Conservation (phyloP, 2,113 vertebrate genomes). For the Aspiorhynchus laticeps region DNA sequence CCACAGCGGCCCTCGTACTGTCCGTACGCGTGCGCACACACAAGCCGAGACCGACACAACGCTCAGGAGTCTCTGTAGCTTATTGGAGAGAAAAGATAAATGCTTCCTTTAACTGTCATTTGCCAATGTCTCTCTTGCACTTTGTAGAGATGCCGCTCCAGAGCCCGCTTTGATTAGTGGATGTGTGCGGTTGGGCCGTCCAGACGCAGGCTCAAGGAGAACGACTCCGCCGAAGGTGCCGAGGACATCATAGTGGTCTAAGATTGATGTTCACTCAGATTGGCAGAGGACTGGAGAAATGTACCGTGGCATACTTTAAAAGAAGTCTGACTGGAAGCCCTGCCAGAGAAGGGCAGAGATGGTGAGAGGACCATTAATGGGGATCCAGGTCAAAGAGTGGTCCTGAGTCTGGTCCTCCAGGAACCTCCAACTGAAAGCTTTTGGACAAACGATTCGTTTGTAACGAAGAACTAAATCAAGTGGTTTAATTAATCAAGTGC, state of each 20-base stretch:
- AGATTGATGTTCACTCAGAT: conserved; percentile 33
- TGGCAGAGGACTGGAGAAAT: conserved; percentile 32
- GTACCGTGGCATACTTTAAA: conserved; percentile 34
- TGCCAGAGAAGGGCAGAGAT: conserved; percentile 21
- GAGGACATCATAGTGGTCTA: neutral
- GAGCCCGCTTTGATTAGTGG: conserved; percentile 45
- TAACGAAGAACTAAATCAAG: conserved; percentile 27
- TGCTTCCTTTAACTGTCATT: conserved; percentile 54
- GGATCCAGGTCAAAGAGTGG: conserved; percentile 28
- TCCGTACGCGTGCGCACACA: neutral
- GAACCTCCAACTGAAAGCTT: neutral
- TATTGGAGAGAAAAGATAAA: conserved; percentile 53
- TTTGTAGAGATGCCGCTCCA: conserved; percentile 41
- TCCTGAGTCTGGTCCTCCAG: neutral
- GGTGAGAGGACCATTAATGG: conserved; percentile 26
- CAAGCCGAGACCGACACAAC: conserved; percentile 21
- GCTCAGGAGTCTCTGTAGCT: conserved; percentile 41
- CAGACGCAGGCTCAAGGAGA: conserved; percentile 31
- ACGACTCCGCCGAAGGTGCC: neutral
- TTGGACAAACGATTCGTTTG: no score
- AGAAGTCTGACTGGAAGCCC: neutral
- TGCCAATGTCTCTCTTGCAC: conserved; percentile 47
- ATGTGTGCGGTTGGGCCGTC: conserved; percentile 16
- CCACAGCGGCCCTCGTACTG: conserved; percentile 36
- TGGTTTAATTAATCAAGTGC: conserved; percentile 20